Evolutionary conservation across 1,140 invertebrate genomes (phyloP), one percentile per base, ranked within the genome.

Genomic region (Oedothorax gibbosus): DNA sequence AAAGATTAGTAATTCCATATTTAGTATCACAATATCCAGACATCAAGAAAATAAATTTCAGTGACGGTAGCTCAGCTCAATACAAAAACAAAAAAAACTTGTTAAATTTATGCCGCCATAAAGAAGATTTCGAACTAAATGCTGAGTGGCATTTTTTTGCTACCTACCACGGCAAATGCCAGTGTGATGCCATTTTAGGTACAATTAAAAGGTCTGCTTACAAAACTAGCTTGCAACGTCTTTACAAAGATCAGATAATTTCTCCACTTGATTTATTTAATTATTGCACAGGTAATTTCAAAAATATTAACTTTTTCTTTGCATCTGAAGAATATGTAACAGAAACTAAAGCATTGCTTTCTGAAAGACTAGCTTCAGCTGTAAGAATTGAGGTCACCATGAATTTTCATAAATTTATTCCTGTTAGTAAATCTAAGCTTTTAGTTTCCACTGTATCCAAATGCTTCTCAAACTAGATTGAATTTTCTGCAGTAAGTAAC

Each of bases 101-200:
- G 12, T 11, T 65, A 49, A 78, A 78, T 78, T 76, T 84, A n/a
- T 84, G 81, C 35, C 21, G 21, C n/a, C 81, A 76, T 50, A 53
- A 64, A 68, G 7, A 64, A 64, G 75, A 78, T 64, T 78, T 78
- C 71, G 49, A 69, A 14, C 12, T 82, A 64, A 11, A 60, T 7
- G 85, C 78, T 21, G 60, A 81, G 50, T 87, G 84, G 86, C 53
- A 81, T 64, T 87, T 87, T 72, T 87, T 87, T 83, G 86, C 86
- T 49, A 87, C 86, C 35, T 54, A 20, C 51, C 86, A 86, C 72
- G 82, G 86, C 6, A 86, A 85, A 72, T 54, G 53, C 56, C 60
- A 77, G 21, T 86, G 84, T 82, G 85, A 87, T 83, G 85, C 80
- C n/a, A 86, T 87, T 62, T 62, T 69, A 8, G 86, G 86, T 21